Evolutionary conservation across 1,140 invertebrate genomes (phyloP).

Genomic region (Neodiprion pinetum): DNA sequence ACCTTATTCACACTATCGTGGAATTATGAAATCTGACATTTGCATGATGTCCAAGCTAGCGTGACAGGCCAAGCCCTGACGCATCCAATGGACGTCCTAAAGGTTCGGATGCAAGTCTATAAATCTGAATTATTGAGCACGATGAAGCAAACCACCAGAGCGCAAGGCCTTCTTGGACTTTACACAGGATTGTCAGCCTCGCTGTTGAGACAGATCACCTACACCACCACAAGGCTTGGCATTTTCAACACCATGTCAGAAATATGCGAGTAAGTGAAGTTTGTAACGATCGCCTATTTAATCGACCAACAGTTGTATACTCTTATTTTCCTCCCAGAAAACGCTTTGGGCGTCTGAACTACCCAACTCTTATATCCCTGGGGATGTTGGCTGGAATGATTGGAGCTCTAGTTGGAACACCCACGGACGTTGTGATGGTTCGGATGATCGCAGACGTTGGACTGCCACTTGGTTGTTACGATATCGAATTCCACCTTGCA

Average conservation of each 20-base stretch:
- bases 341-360: constrained; percentile 31
- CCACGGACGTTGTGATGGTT: constrained; percentile 61
- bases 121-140: constrained; percentile 54
- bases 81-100: constrained; percentile 73
- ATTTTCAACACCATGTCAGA: constrained; percentile 70
- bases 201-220: constrained; percentile 71
- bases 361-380: constrained; percentile 28
- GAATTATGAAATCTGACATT: too few species aligned
- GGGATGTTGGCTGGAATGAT: constrained; percentile 34
- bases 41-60: constrained; percentile 32
- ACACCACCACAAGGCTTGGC: constrained; percentile 72
- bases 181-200: constrained; percentile 70
- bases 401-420: constrained; percentile 34
- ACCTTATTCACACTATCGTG: too few species aligned
- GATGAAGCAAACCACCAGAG: constrained; percentile 54
- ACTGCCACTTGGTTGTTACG: constrained; percentile 62
- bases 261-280: constrained; percentile 20
- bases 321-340: constrained; percentile 19
- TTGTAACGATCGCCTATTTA: background rate
- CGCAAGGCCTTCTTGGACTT: constrained; percentile 66
- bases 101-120: constrained; percentile 74
- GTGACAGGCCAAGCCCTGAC: constrained; percentile 69
- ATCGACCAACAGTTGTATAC: background rate
- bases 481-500: background rate
- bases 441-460: constrained; percentile 77